A percentile compares a stretch with the other conserved stretches of the same genome.
Evolutionary conservation across 2,113 vertebrate species (phyloP).

Genomic region (Saimiri boliviensis): DNA sequence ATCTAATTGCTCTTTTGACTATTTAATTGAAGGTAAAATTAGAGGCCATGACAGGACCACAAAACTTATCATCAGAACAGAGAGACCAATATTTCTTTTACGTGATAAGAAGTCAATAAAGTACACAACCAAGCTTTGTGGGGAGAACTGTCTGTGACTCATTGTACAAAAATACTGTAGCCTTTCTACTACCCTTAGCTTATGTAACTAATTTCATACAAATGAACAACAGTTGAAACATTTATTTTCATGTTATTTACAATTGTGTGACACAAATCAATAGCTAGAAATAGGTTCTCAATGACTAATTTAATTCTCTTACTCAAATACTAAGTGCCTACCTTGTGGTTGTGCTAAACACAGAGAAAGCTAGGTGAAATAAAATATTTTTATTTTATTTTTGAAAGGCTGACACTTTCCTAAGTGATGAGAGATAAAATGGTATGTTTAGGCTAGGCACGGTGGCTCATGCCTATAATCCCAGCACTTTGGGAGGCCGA

Average conservation of each 20-base stretch:
- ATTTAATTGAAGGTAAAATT: slow-evolving; percentile 73
- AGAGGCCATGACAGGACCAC: slow-evolving; percentile 48
- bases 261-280: slow-evolving; percentile 3
- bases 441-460: neutral
- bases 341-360: neutral
- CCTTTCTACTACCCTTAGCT: neutral
- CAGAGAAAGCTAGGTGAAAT: neutral
- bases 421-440: neutral
- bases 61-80: slow-evolving; percentile 38
- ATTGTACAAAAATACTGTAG: neutral
- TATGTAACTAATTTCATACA: neutral
- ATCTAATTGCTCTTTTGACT: slow-evolving; percentile 71
- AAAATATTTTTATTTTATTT: neutral
- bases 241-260: slow-evolving; percentile 15
- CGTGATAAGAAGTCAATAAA: slow-evolving; percentile 43
- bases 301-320: slow-evolving; percentile 1
- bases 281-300: neutral
- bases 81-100: slow-evolving; percentile 50
- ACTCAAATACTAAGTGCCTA: neutral
- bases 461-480: too few species aligned
- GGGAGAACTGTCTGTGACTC: slow-evolving; percentile 4
- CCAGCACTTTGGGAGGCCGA: too few species aligned
- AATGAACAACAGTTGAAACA: neutral
- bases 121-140: neutral
- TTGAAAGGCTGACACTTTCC: neutral